Conservation (phyloP, 2,113 vertebrate genomes). For the Oenanthe oenanthe region DNA sequence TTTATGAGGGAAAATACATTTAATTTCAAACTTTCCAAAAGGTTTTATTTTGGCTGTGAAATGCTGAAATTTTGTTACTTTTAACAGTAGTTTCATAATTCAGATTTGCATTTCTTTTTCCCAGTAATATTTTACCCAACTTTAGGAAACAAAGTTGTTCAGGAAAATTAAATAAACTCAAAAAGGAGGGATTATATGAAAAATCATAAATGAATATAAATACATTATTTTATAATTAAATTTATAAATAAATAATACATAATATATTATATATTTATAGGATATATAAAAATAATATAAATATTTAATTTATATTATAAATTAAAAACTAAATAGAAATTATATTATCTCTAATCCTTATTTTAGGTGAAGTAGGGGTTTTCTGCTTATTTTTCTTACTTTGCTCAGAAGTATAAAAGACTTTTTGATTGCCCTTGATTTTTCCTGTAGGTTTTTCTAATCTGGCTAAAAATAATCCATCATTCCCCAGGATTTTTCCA, state of each 20-base stretch:
- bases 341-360: neutral
- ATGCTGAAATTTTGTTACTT: neutral
- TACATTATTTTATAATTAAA: too few relatives aligned
- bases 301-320: too few relatives aligned
- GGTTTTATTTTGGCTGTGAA: neutral
- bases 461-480: neutral
- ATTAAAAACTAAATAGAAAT: too few relatives aligned
- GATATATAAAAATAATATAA: too few relatives aligned
- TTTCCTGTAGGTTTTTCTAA: neutral
- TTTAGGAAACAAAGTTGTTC: neutral
- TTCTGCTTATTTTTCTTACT: neutral
- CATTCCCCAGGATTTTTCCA: neutral
- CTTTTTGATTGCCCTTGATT: neutral
- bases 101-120: neutral
- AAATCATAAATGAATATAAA: too few relatives aligned
- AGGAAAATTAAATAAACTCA: neutral
- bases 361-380: neutral
- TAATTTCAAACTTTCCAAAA: neutral
- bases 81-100: neutral
- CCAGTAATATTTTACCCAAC: neutral
- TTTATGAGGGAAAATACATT: neutral
- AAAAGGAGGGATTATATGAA: neutral
- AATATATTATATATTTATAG: too few relatives aligned
- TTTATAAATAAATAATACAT: too few relatives aligned
- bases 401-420: neutral